Conservation (phyloP, 2,113 vertebrate species). For the Notothenia rossii region DNA sequence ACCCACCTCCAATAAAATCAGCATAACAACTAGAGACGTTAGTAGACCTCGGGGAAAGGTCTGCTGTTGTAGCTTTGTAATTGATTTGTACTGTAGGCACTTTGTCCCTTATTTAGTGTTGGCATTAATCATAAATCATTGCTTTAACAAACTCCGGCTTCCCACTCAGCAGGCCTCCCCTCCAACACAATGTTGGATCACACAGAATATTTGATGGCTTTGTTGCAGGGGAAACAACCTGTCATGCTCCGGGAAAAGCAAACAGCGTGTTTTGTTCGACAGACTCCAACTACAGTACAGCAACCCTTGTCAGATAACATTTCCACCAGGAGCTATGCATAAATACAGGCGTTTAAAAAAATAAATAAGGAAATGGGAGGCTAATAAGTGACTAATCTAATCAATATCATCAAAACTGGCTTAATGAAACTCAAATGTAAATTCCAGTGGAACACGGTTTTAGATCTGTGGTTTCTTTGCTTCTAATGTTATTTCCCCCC, state of each 20-base stretch:
- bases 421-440: constrained; percentile 76
- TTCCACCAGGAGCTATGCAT: constrained; percentile 73
- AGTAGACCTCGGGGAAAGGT: constrained; percentile 82
- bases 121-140: constrained; percentile 89
- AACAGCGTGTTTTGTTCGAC: constrained; percentile 83
- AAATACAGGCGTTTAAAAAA: constrained; percentile 54
- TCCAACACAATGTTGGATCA: constrained; percentile 84
- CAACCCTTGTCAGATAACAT: constrained; percentile 81
- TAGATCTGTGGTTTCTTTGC: constrained; percentile 56
- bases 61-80: constrained; percentile 82
- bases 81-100: constrained; percentile 86
- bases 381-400: constrained; percentile 76
- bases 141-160: constrained; percentile 86
- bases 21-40: constrained; percentile 81
- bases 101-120: constrained; percentile 85
- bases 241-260: constrained; percentile 83
- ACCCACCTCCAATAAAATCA: constrained; percentile 84
- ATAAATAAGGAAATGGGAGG: constrained; percentile 21
- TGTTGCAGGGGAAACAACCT: constrained; percentile 86
- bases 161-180: constrained; percentile 82
- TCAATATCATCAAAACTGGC: constrained; percentile 74
- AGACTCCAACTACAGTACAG: constrained; percentile 73
- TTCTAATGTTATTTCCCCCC: constrained; percentile 35
- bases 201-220: constrained; percentile 85
- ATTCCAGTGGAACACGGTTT: constrained; percentile 56